Evolutionary conservation across 2,888 invertebrate species (phyloP), one percentile per base, ranked within the genome.

Genomic region (Chrysodeixis includens): DNA sequence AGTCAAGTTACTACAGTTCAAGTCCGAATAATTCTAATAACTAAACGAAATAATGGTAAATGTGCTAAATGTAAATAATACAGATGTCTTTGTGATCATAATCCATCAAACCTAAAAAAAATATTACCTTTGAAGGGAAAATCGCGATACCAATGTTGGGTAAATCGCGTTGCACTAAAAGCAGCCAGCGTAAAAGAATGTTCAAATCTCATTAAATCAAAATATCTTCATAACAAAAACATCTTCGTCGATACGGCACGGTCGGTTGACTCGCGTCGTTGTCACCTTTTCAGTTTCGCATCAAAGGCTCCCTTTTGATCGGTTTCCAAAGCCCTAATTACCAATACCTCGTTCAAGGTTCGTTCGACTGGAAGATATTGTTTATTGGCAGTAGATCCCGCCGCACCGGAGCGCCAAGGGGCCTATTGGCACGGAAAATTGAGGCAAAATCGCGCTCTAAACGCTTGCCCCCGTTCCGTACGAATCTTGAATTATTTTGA

Each of bases 321-420:
- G 89, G 87, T 88, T 89, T 88, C 89, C 90, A 87, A 87, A 91
- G 87, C 90, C 93, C 91, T 94, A 94, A 94, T 94, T 94, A 94
- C 93, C 92, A 88, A 88, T 90, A 89, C 87, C 90, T 88, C 90
- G 90, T 88, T 89, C 89, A 84, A 73, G 76, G 82, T 69, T 83
- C 90, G 83, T 81, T 88, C 92, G 83, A 71, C 87, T 86, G 94
- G 93, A 94, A 95, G 91, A 92, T 91, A 95, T 94, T 94, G 94
- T 93, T 94, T 94, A 95, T 94, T 93, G 93, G 92, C 89, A 91
- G 89, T 90, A 91, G 89, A 92, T 89, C 80, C 80, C 86, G 81
- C 85, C 86, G 86, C 78, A 83, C 83, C 81, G 83, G 81, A 83
- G 86, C 83, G 83, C 86, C 85, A 83, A 71, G 80, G 61, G 69